Percentiles rank a stretch among this genome's conserved stretches.
phyloP scores from a whole-genome alignment of 2,888 invertebrate species.

The Deilephila elpenor region DNA sequence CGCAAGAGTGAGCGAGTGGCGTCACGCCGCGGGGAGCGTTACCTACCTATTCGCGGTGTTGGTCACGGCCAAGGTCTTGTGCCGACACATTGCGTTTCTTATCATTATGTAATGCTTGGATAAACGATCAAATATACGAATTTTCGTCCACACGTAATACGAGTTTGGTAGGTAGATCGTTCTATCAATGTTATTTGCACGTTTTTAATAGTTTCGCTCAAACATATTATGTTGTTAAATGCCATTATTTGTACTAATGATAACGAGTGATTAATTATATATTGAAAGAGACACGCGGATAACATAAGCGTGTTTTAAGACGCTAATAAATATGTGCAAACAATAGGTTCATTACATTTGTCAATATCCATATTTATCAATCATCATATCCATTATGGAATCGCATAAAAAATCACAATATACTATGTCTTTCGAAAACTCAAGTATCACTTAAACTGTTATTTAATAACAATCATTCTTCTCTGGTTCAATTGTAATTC shows the following conservation, averaged over 20 bases:
- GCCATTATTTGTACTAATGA: background rate
- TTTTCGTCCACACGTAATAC: constrained; percentile 41
- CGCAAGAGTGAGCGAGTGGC: constrained; percentile 55
- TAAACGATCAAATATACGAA: constrained; percentile 62
- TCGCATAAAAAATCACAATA: constrained; percentile 1
- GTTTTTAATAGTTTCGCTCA: background rate
- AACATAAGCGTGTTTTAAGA: background rate
- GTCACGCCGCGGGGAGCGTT: constrained; percentile 71
- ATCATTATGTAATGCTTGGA: constrained; percentile 70
- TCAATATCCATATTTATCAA: background rate
- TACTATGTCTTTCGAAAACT: background rate
- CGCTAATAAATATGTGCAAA: background rate
- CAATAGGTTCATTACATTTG: constrained; percentile 1
- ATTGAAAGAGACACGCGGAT: background rate
- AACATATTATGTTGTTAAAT: constrained; percentile 4
- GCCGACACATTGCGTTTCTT: constrained; percentile 61
- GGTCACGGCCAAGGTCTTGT: constrained; percentile 83
- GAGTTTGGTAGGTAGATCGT: constrained; percentile 15
- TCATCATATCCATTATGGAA: constrained; percentile 2
- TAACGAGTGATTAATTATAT: background rate
- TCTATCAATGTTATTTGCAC: constrained; percentile 9
- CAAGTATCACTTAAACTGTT: background rate
- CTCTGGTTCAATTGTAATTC: background rate
- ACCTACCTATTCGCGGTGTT: constrained; percentile 58
- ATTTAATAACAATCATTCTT: background rate